Conservation (phyloP, 2,113 vertebrate species). For the Acinonyx jubatus region DNA sequence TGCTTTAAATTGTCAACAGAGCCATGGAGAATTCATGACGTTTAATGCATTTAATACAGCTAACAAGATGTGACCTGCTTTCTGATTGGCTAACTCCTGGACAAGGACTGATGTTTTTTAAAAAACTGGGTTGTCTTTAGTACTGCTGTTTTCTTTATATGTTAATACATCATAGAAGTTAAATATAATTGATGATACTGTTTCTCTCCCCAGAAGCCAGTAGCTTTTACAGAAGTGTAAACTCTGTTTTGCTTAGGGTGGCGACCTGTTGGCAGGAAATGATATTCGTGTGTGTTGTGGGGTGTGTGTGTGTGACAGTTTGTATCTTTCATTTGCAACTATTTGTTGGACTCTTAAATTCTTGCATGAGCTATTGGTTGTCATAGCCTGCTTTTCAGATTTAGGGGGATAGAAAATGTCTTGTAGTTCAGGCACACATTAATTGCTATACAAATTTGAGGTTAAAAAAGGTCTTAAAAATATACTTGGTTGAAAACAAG, state of each 20-base stretch:
- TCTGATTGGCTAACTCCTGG: constrained; percentile 81
- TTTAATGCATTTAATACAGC: constrained; percentile 83
- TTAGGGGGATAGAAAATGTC: neutral
- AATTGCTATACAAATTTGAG: neutral
- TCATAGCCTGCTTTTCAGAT: constrained; percentile 53
- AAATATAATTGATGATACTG: neutral
- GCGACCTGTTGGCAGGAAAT: neutral
- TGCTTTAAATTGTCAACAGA: constrained; percentile 78
- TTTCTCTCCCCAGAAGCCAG: constrained; percentile 36
- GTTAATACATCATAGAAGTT: constrained; percentile 44
- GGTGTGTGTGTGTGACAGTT: neutral
- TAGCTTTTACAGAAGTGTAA: constrained; percentile 52
- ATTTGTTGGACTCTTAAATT: constrained; percentile 50
- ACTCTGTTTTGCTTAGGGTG: constrained; percentile 57
- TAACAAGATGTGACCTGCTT: constrained; percentile 85
- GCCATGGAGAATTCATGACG: constrained; percentile 80
- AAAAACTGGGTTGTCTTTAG: constrained; percentile 30
- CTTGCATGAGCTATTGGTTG: neutral
- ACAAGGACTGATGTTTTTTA: constrained; percentile 73
- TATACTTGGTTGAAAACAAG: constrained; percentile 38
- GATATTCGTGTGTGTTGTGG: neutral
- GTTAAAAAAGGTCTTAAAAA: neutral
- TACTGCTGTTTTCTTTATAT: constrained; percentile 56
- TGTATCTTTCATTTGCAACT: constrained; percentile 41
- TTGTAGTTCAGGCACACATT: neutral